Evolutionary conservation across 2,797 vertebrate species (phyloP), one percentile per base, ranked within the genome.

Genomic region (Cyclopterus lumpus): DNA sequence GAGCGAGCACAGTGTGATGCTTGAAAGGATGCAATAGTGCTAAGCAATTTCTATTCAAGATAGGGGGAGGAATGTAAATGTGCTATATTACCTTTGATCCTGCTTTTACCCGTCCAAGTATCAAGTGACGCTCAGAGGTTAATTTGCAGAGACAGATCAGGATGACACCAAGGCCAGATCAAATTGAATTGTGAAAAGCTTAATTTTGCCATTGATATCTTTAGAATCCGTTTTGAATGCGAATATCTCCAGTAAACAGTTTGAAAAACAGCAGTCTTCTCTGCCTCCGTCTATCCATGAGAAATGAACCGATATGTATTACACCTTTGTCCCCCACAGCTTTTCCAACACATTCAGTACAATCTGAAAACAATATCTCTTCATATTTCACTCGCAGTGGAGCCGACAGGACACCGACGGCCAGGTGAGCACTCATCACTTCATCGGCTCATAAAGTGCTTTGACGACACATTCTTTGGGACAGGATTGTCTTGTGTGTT

Each of bases 11-110:
- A 88, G 82, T 87, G 86, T 86, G 86, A 93, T 83, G 91, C 91
- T 91, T 89, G 90, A 93, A 92, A 88, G 88, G 89, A 92, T 87
- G 88, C 88, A 88, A 88, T 88, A 89, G 83, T 82, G 44, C 88
- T 86, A 82, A 91, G 88, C 85, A 89, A 90, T 93, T 93, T 93
- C 92, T 94, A 93, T 93, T 93, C 83, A 61, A 79, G 84, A 87
- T 86, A 87, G 84, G 73, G 77, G 76, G 81, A 85, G 85, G 89
- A 90, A 92, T 89, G 85, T 89, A 91, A 91, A 91, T 87, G 82
- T 51, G 89, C 80, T 66, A 71, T 60, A 75, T 90, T 92, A 86
- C 82, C 85, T 61, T 67, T 44, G 63, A 83, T 79, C 79, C 66
- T 63, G 83, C 71, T 85, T 85, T 80, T 77, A 82, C 67, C 74